Base-by-base conservation (phyloP, 2,113 vertebrate genomes). In the Percopsis transmontana region DNA sequence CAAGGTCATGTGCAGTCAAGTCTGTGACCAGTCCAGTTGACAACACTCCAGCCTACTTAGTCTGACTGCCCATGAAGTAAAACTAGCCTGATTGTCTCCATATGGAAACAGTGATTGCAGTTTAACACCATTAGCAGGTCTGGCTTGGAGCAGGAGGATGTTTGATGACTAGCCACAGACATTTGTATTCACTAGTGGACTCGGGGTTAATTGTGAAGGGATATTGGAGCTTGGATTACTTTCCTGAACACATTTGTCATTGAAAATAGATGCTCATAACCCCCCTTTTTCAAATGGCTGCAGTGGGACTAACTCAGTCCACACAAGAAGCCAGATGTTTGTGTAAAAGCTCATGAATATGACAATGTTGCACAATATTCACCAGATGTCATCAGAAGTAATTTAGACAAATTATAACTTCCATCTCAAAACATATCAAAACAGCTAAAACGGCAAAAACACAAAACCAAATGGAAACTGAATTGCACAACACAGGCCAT, bases 11-110 rank as follows among this genome's bases (percentile, higher is more conserved):
- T 66, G 3, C n/a, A n/a, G 13, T 4, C 33, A 53, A 23, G 57
- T 50, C 33, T 62, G 24, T 38, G 45, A 7, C 23, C 41, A 18
- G 18, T 12, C 15, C 8, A 18, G 48, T 19, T 18, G 8, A 18
- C 38, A 8, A 56, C 5, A 9, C 7, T 15, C 3, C 38, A 47
- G 60, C 48, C 55, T 77, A 73, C 79, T 54, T 55, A 76, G 62
- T 61, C 42, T n/a, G 40, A 19, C 38, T 58, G 52, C 72, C 76
- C 70, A 76, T 84, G 61, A 66, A 59, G 72, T 76, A 80, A 85
- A 77, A 40, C 53, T 60, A 69, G 72, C 68, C 77, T 72, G 71
- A 87, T 62, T 69, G 59, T 72, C 57, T 79, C 83, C 85, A 62
- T 81, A 75, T 89, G 87, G 78, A 63, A 74, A 57, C 65, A 54